Evolutionary conservation across 2,797 vertebrate genomes (phyloP).

Genomic region (Carcharodon carcharias): DNA sequence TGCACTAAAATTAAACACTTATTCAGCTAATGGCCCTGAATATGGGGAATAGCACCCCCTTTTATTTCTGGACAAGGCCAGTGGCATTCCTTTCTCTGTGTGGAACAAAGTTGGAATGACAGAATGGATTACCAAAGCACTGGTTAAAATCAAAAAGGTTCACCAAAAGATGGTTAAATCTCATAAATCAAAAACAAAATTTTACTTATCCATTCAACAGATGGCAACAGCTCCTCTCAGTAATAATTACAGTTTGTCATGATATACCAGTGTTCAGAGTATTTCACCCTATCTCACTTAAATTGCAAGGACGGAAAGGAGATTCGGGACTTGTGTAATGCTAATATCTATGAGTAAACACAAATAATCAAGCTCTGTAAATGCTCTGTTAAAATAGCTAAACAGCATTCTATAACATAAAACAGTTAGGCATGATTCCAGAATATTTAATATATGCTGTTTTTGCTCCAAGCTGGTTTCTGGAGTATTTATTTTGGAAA

Average conservation of each 20-base stretch:
- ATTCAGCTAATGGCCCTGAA: too few species aligned
- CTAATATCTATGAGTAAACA: not conserved
- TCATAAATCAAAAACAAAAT: not conserved
- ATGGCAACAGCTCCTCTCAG: not conserved
- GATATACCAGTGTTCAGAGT: not conserved
- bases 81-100: not conserved
- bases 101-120: not conserved
- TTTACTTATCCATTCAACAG: not conserved
- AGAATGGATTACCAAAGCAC: not conserved
- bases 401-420: not conserved
- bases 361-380: not conserved
- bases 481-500: conserved; percentile 9
- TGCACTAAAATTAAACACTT: not conserved
- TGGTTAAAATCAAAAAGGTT: not conserved
- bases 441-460: not conserved
- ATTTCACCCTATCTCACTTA: not conserved
- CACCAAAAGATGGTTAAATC: too few species aligned
- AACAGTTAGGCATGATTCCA: not conserved
- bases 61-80: not conserved
- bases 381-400: not conserved
- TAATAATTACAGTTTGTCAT: not conserved
- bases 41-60: too few species aligned
- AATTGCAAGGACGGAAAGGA: not conserved
- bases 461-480: not conserved
- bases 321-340: not conserved